Conservation (phyloP, 2,797 vertebrate species). For the Falco rusticolus region DNA sequence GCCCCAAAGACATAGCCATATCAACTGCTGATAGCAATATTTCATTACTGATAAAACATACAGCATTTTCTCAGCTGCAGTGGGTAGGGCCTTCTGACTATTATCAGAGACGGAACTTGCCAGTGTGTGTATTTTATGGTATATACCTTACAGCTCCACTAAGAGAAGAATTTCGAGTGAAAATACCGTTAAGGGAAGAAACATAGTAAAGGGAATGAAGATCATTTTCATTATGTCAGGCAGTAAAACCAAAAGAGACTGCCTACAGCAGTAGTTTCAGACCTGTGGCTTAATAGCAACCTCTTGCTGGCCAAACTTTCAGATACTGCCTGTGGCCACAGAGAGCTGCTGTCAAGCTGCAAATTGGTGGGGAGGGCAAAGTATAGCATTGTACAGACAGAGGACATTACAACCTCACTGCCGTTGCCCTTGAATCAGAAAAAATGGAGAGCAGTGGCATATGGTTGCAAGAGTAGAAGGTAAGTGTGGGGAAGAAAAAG, state of each 20-base stretch:
- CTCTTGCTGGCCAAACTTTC: not conserved
- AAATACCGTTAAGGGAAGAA: slow-evolving; percentile 38
- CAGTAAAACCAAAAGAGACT: slow-evolving; percentile 38
- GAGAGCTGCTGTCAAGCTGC: not conserved
- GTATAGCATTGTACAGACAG: not conserved
- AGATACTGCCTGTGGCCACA: not conserved
- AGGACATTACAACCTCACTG: not conserved
- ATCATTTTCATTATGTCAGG: slow-evolving; percentile 35
- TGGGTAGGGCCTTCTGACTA: not conserved
- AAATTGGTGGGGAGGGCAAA: not conserved
- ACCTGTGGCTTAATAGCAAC: slow-evolving; percentile 29
- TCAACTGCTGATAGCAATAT: not conserved
- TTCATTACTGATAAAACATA: not conserved
- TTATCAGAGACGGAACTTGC: not conserved
- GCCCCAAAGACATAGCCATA: not conserved
- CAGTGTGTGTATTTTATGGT: not conserved
- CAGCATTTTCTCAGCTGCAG: not conserved
- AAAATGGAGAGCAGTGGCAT: fast-evolving
- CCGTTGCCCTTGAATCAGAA: not conserved
- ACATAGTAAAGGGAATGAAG: not conserved
- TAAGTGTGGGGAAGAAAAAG: not conserved
- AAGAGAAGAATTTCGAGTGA: slow-evolving; percentile 16
- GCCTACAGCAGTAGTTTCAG: slow-evolving; percentile 16
- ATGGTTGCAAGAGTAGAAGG: not conserved
- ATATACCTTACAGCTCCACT: not conserved